Evolutionary conservation across 2,797 vertebrate species (phyloP).

Genomic region (Natrix natrix): DNA sequence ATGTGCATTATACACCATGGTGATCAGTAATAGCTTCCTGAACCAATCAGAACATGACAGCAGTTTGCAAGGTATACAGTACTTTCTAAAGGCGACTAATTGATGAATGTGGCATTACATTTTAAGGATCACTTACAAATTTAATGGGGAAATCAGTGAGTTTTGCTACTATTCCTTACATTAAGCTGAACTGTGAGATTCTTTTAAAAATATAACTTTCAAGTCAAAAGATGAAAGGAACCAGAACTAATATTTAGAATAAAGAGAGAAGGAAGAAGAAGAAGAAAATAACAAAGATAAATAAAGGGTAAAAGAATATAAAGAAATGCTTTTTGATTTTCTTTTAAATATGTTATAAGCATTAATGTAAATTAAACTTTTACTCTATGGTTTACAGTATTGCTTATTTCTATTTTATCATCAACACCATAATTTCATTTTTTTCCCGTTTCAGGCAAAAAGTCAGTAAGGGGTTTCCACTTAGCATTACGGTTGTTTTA

Average conservation of each 20-base stretch:
- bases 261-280: neutral
- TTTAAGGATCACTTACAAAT: constrained; percentile 40
- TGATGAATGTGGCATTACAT: constrained; percentile 42
- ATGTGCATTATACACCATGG: constrained; percentile 40
- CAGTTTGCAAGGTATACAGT: constrained; percentile 40
- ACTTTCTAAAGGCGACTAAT: constrained; percentile 32
- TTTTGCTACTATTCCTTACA: constrained; percentile 43
- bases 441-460: neutral
- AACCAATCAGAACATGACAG: constrained; percentile 39
- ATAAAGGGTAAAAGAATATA: neutral
- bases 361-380: neutral
- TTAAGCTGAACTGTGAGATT: constrained; percentile 43
- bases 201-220: neutral
- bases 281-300: neutral
- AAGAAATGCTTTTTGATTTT: neutral
- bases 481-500: neutral
- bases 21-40: neutral
- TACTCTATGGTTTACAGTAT: neutral
- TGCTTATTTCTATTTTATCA: neutral
- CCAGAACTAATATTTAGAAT: neutral
- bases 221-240: neutral
- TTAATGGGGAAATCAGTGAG: constrained; percentile 39
- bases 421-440: neutral
- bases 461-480: neutral
- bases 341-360: neutral